Base-by-base conservation (phyloP, 2,888 invertebrate species). In the Trypoxylon attenuatum region DNA sequence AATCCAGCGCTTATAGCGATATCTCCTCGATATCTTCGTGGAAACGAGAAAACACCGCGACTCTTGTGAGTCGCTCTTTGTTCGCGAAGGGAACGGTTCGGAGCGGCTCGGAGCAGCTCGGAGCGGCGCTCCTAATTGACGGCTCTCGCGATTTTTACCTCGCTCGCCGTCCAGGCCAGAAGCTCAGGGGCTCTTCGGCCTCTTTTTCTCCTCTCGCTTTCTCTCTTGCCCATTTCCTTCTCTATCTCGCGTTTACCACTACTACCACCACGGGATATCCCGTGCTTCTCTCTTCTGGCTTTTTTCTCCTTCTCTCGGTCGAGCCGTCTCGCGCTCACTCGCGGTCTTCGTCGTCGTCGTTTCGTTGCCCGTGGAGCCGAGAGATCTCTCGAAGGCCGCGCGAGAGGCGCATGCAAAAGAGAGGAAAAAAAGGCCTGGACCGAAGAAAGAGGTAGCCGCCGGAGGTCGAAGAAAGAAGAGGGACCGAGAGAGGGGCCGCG, bases 261-360 rank as follows among this genome's bases (percentile, higher is more conserved):
- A 87, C 87, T 88, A 87, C 87, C 88, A 88, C 87, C 87, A 87
- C 87, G 83, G 87, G 86, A 88, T 87, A 87, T 86, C 88, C 87
- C 88, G 87, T 80, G 81, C 80, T 83, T 10, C 88, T 88, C 88
- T 88, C 88, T n/a, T n/a, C n/a, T n/a, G n/a, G 87, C 88, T 88
- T 43, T 45, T 22, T 50, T 49, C 62, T 51, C 63, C 51, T 41
- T 62, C 55, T 62, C 63, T 59, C 73, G 70, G 71, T 76, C 78
- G 67, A 73, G n/a, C n/a, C 71, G 78, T 70, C 46, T 71, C 61
- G 67, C 69, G 62, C 50, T 23, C 4, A 43, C 19, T n/a, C 25
- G 1, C 18, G 15, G n/a, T 68, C 77, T 69, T 73, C 67, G 75
- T 60, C 6, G 70, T 63, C 68, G 69, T 74, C 74, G 59, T 73